Base-by-base conservation (phyloP, 2,888 invertebrate species). In the Rhyacophila evoluta region DNA sequence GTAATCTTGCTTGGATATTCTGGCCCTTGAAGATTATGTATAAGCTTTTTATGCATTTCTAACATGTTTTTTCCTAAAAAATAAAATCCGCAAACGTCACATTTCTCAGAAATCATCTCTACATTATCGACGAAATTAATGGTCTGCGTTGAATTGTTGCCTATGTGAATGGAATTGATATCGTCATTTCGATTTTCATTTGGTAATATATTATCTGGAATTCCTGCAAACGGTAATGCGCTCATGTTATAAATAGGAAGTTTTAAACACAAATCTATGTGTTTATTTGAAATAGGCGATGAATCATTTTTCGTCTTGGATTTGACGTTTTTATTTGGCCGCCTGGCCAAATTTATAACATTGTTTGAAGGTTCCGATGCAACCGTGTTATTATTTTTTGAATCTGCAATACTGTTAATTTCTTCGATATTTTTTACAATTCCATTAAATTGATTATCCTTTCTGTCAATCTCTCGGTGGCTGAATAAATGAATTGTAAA, bases 401-500 rank as follows among this genome's bases (percentile, higher is more conserved):
- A 55, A 55, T 55, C 55, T 8, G 55, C 10, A 25, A 19, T 10
- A 12, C 55, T 10, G 25, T 10, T 8, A 19, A 55, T 55, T 19
- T 55, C 55, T 12, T 11, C 6, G 36, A 39, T 19, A 25, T 12
- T 3, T 28, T 72, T 41, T 27, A 36, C 27, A 36, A 11, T 74
- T 75, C 25, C 19, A n/a, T 25, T 37, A 0, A 19, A 1, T 25
- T 72, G 19, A 19, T 72, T 72, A n/a, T 36, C 37, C 11, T 68
- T 29, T 19, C 79, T 82, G 75, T 83, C 85, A 78, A 91, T 85
- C 83, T 88, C 87, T 2, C 92, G 91, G 85, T 95, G 95, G 79
- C 93, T 93, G 84, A 95, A 95, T 82, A 96, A 88, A 86, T 96
- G 95, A 84, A 95, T 95, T 0, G 95, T 95, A 73, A 95, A 88